A percentile compares a stretch with the other conserved stretches of the same genome.
Evolutionary conservation across 2,113 vertebrate species (phyloP).

Genomic region (Ellobius talpinus): DNA sequence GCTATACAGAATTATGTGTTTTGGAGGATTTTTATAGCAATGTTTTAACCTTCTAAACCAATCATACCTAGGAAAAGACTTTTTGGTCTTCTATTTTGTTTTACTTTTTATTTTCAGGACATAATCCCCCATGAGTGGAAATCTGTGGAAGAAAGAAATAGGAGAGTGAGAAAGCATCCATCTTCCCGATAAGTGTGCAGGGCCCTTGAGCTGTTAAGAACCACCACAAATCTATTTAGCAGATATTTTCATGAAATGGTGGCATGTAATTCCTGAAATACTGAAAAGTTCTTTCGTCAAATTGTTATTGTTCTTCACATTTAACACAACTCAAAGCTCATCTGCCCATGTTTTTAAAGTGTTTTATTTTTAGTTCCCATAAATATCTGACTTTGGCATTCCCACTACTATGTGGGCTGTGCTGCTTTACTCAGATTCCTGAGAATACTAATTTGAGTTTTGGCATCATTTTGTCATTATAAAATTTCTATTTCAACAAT

Average conservation of each 20-base stretch:
- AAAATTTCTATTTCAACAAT: constrained; percentile 30
- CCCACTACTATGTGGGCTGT: neutral
- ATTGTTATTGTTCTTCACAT: constrained; percentile 34
- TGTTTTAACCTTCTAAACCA: constrained; percentile 24
- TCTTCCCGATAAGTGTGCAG: constrained; percentile 18
- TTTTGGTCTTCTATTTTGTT: neutral
- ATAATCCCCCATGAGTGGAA: constrained; percentile 22
- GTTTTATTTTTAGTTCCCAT: constrained; percentile 30
- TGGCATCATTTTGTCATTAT: neutral
- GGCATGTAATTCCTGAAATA: constrained; percentile 59
- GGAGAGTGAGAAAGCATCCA: neutral
- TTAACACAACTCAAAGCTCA: neutral
- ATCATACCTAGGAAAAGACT: neutral
- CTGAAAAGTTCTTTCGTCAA: constrained; percentile 57
- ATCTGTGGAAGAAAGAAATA: neutral
- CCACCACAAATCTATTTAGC: constrained; percentile 53
- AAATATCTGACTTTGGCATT: neutral
- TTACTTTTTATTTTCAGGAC: neutral
- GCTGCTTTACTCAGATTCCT: neutral
- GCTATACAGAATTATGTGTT: neutral
- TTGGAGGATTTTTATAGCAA: neutral
- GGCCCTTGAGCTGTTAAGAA: constrained; percentile 54
- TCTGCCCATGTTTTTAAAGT: constrained; percentile 31
- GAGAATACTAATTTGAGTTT: constrained; percentile 12
- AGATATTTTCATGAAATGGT: constrained; percentile 63